Evolutionary conservation across 1,140 invertebrate genomes (phyloP).

Genomic region (Himalopsyche phryganea): DNA sequence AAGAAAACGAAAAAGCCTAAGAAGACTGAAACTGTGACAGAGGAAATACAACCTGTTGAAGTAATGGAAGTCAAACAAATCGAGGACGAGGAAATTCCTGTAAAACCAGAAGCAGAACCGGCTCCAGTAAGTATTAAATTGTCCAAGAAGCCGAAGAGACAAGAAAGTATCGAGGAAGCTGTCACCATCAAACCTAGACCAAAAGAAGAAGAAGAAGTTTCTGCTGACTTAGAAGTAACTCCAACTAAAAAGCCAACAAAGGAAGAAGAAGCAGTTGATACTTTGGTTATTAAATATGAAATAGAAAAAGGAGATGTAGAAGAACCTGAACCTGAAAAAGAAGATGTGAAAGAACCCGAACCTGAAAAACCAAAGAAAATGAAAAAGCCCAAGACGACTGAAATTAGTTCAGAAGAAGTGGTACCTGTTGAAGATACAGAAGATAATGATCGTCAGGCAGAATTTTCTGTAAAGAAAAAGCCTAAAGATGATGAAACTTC

Average conservation of each 20-base stretch:
- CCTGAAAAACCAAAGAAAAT: conserved; percentile 32
- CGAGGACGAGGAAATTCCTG: conserved; percentile 31
- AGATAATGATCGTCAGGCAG: conserved; percentile 29
- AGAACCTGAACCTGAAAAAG: conserved; percentile 20
- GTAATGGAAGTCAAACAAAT: conserved; percentile 35
- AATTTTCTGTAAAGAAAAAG: conserved; percentile 42
- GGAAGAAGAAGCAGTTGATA: conserved; percentile 30
- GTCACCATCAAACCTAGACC: conserved; percentile 42
- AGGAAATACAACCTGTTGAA: conserved; percentile 9
- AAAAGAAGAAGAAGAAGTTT: conserved; percentile 32
- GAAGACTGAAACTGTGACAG: conserved; percentile 39
- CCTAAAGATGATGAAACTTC: conserved; percentile 28
- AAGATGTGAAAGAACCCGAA: conserved; percentile 34
- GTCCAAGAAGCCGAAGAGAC: conserved; percentile 38
- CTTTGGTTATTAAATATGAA: conserved; percentile 2
- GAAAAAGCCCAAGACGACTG: conserved; percentile 35
- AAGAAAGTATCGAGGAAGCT: conserved; percentile 45
- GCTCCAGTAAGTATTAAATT: conserved; percentile 38
- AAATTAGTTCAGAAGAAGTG: conserved; percentile 26
- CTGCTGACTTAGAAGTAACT: neutral
- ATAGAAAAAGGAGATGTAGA: conserved; percentile 32
- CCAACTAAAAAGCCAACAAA: neutral
- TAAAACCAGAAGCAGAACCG: conserved; percentile 38
- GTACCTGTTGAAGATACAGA: conserved; percentile 32
- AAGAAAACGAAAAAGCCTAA: conserved; percentile 32